Evolutionary conservation across 2,888 invertebrate genomes (phyloP), one percentile per base, ranked within the genome.

Genomic region (Drosophila austrosaltans): DNA sequence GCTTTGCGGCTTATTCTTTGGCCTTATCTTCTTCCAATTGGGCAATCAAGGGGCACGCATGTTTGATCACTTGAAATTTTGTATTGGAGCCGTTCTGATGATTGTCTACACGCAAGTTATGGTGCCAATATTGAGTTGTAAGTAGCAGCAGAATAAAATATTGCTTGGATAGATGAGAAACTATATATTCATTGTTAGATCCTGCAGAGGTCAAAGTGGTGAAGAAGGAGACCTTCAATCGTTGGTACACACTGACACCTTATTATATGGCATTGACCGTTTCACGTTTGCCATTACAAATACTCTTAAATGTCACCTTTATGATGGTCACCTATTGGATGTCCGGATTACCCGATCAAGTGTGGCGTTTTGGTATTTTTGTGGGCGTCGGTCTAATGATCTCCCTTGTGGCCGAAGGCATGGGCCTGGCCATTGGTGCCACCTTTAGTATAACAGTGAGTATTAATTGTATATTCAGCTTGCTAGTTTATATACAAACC

Each of bases 391-490:
- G 95, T 0, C 94, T 95, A 61, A 93, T 95, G 64, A 95, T 96
- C 7, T 95, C 96, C 0, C 92, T 97, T 48, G 95, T 95, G 0
- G 95, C 96, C 20, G 97, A 97, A 90, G 96, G 96, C 39, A 93
- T 96, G 90, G 97, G 97, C 0, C 89, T 97, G 71, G 94, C 96
- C 0, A 96, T 97, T 80, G 97, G 97, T 62, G 94, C 95, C 2
- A 92, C 94, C 8, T 95, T 95, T 77, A 95, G 93, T 87, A 93
- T 95, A 65, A 94, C 94, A 79, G 95, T 95, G 88, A 93, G 94
- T 93, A 5, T 6, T 22, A 32, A 56, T 20, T 16, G 4, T 48
- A 22, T n/a, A 20, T 6, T 28, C 10, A 30, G 3, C 6, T 5
- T 6, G 30, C 5, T 30, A 30, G 30, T 6, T 30, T 30, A 6